Conservation (phyloP, 2,888 invertebrate genomes). For the Elmis aenea region DNA sequence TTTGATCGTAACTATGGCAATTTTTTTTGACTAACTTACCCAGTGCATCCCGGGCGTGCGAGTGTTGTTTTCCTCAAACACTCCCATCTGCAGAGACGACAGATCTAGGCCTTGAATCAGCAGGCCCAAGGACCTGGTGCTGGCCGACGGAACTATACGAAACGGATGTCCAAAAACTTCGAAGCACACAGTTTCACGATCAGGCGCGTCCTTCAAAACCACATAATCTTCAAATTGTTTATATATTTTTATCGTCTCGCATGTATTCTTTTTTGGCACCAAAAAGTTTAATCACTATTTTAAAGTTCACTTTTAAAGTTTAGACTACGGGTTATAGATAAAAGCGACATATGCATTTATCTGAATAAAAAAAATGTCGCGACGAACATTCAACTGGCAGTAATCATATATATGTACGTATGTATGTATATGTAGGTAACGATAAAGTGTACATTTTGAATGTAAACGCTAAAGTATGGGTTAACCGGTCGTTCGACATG, state of each 20-base stretch:
- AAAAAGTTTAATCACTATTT: slow-evolving; percentile 17
- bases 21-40: slow-evolving; percentile 62
- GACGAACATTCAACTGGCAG: slow-evolving; percentile 2
- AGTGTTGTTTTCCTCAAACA: slow-evolving; percentile 76
- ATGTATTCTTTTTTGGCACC: slow-evolving; percentile 19
- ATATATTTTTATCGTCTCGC: slow-evolving; percentile 9
- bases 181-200: slow-evolving; percentile 1
- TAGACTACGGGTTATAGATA: background rate
- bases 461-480: too few relatives aligned
- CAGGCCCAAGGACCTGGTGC: slow-evolving; percentile 15
- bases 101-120: slow-evolving; percentile 24
- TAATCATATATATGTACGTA: slow-evolving; percentile 4
- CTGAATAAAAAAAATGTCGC: slow-evolving; percentile 4
- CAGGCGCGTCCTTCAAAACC: background rate
- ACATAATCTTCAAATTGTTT: too few relatives aligned
- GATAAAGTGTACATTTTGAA: slow-evolving; percentile 1
- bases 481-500: slow-evolving; percentile 3
- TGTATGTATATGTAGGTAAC: too few relatives aligned
- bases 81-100: slow-evolving; percentile 78
- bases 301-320: slow-evolving; percentile 15
- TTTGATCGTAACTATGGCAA: too few relatives aligned
- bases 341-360: slow-evolving; percentile 9
- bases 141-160: slow-evolving; percentile 12
- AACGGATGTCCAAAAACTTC: background rate
- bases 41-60: slow-evolving; percentile 87